Conservation (phyloP, 2,888 invertebrate genomes). For the Pristionchus maxplancki region DNA sequence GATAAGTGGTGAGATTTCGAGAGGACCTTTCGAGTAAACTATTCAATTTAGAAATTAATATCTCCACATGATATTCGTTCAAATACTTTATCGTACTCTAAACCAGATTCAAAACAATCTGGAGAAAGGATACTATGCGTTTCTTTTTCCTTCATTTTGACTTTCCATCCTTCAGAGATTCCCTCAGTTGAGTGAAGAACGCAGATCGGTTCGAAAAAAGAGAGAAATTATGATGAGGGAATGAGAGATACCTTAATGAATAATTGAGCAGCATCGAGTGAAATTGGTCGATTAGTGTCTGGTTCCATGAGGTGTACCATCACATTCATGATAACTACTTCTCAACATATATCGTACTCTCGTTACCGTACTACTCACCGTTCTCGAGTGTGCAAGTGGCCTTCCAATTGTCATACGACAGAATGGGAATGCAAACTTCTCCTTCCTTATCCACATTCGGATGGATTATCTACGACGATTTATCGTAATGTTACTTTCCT, state of each 20-base stretch:
- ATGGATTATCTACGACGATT: conserved; percentile 4
- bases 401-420: conserved; percentile 50
- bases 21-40: too few species aligned
- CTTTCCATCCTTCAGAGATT: conserved; percentile 38
- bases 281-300: conserved; percentile 34
- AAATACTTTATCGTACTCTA: conserved; percentile 2
- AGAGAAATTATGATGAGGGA: neutral
- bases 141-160: neutral
- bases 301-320: conserved; percentile 38
- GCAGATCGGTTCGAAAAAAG: neutral
- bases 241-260: neutral
- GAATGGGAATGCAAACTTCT: conserved; percentile 48
- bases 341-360: neutral
- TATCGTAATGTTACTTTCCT: too few species aligned
- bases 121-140: too few species aligned
- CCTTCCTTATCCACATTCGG: conserved; percentile 47
- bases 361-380: neutral
- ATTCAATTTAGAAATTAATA: too few species aligned
- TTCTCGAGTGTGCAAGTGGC: conserved; percentile 44
- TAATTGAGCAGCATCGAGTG: conserved; percentile 35
- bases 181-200: conserved; percentile 23
- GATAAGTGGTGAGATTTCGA: too few species aligned
- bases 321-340: conserved; percentile 23
- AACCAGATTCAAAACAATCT: neutral
- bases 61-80: neutral